A percentile compares a stretch with the other conserved stretches of the same genome.
phyloP scores from a whole-genome alignment of 2,113 vertebrate species.

The Triplophysa tibetana region DNA sequence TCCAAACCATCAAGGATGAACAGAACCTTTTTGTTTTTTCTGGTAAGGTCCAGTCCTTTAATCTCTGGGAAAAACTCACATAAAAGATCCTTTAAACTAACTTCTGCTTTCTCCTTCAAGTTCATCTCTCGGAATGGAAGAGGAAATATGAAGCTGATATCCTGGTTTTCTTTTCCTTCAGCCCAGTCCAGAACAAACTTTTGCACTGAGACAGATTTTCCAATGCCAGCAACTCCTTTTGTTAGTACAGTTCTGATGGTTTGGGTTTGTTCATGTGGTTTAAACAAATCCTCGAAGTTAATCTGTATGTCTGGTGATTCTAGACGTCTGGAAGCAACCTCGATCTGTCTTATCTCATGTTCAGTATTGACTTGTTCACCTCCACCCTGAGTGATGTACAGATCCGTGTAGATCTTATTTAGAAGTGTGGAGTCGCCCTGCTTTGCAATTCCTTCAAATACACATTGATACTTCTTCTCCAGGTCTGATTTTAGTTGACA shows the following conservation, averaged over 20 bases:
- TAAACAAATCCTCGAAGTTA: constrained; percentile 10
- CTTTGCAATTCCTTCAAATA: constrained; percentile 33
- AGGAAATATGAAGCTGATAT: constrained; percentile 25
- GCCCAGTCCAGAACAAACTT: constrained; percentile 31
- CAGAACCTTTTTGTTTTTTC: no score
- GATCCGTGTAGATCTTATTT: constrained; percentile 37
- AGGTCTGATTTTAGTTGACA: background rate
- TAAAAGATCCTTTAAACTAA: no score
- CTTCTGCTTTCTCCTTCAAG: background rate
- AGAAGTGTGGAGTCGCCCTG: constrained; percentile 26
- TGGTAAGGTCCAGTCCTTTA: no score
- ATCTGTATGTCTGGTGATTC: constrained; percentile 6
- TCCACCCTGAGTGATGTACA: constrained; percentile 19
- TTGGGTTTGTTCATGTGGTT: constrained; percentile 1
- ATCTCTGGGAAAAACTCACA: no score
- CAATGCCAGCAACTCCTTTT: constrained; percentile 5
- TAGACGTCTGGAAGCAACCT: background rate
- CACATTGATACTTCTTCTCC: background rate
- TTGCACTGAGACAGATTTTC: constrained; percentile 9
- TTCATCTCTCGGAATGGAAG: constrained; percentile 37
- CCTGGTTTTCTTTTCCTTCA: constrained; percentile 19
- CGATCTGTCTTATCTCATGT: constrained; percentile 19
- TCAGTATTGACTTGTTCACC: constrained; percentile 3
- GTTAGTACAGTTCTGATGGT: constrained; percentile 15
- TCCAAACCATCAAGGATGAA: no score